Base-by-base conservation (phyloP, 2,888 invertebrate genomes). In the Abrostola triplasia region DNA sequence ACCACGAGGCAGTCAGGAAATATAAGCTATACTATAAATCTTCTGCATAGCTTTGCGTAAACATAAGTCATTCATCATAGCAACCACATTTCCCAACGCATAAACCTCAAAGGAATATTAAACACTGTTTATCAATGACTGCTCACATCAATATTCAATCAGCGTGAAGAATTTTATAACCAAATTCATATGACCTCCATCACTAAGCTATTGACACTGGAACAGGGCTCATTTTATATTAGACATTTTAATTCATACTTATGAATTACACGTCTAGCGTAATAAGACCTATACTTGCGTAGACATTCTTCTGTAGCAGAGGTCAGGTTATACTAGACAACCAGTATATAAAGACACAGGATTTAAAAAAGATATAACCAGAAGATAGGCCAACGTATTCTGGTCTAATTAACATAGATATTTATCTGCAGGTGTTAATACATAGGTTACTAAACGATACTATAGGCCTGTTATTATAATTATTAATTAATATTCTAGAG, bases 61-160 rank as follows among this genome's bases (percentile, higher is more conserved):
- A 67, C 60, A 75, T 76, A 76, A 62, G 63, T 71, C 76, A 83
- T 80, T 78, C 84, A 81, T 81, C 77, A 80, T 75, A 74, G 73
- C 73, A 64, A 64, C 69, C 58, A 81, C 82, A 84, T 87, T 86
- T 83, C 84, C 84, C 83, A 84, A 85, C 82, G 59, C 73, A 59
- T 56, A 55, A 56, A 59, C 57, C 69, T 70, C 76, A 49, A 61
- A 83, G 78, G 86, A 85, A 80, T 82, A 86, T 83, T 83, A 73
- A 77, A 70, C 54, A 57, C 59, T 35, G 70, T 63, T 77, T 70
- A 77, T 72, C 70, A 79, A 76, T 69, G 62, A 44, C 5, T 66
- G 0, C 36, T 59, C 61, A 53, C 71, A 73, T 73, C 64, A 75
- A 59, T 57, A 84, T 82, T 83, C 82, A 49, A 36, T 56, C 7